Evolutionary conservation across 2,888 invertebrate genomes (phyloP), one percentile per base, ranked within the genome.

Genomic region (Fragum fragum): DNA sequence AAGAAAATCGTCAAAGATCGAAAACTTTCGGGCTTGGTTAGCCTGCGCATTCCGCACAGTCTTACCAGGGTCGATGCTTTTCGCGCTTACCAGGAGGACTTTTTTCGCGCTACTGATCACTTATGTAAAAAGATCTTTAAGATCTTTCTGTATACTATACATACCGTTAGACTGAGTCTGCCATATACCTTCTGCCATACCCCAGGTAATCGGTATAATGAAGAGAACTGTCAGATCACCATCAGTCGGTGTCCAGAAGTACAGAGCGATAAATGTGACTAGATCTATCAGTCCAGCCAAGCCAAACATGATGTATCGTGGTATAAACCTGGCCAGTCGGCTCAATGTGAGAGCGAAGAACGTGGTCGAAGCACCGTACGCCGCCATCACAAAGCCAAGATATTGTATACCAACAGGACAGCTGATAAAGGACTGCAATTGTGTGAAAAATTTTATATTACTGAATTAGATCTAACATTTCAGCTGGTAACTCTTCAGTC

Each of bases 321-420:
- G 90, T 0, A 88, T 85, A 73, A 86, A 87, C 42, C 89, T 86
- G 0, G 90, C 88, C 29, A 91, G 63, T 0, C 85, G 87, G 68
- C 88, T 88, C 69, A 90, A 81, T 14, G 88, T 29, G 52, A 91
- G 82, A 3, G 90, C 87, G 73, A 88, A 90, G 11, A 87, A 63
- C 11, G 90, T 88, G 0, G 90, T 90, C 2, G 90, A 87, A 1
- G 73, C 87, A 3, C 92, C 92, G 57, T 91, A 90, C 5, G 88
- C 63, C 2, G 91, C 90, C 91, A 91, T 91, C 39, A 92, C 89
- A 75, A 89, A 92, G 1, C 92, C 92, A 52, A 92, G 86, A 82
- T 87, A 89, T 79, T 89, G 87, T 61, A 92, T 89, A 1, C 92
- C 92, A n/a, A 90, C 73, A 21, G 90, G 88, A 69, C 92, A 92